Base-by-base conservation (phyloP, 2,113 vertebrate genomes). In the Rallus limicola region DNA sequence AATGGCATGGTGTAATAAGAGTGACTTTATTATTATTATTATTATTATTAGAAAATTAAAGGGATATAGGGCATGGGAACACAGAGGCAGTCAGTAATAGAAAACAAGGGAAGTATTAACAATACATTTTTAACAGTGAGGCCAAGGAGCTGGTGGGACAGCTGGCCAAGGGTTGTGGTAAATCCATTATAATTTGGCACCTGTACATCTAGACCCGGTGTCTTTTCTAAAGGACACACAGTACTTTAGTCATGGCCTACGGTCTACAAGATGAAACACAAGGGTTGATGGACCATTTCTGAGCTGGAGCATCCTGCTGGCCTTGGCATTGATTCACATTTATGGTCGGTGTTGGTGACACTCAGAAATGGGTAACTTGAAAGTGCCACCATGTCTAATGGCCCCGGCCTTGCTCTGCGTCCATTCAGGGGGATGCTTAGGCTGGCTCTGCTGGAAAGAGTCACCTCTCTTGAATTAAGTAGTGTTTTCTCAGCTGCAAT, bases 91-190 rank as follows among this genome's bases (percentile, higher is more conserved):
- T 81, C 71, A 75, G 33, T 26, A 94, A 75, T 56, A 56, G 80
- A 90, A 93, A 93, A n/a, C n/a, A 78, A 86, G 85, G 71, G 55
- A 93, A 86, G 20, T 65, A 69, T 81, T 80, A 83, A 74, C n/a
- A 52, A 15, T 16, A 7, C 40, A 4, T 26, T 92, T 93, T 70
- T 88, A 90, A 52, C 25, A 33, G 69, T 16, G 60, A 86, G 68
- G 38, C 77, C 42, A 85, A 13, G 0, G 5, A 88, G 52, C 28
- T 4, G 2, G n/a, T 52, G 75, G 71, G 88, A 92, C 24, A 63
- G 82, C 75, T 67, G 82, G 90, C 79, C 75, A 88, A 88, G 52
- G 90, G 75, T 64, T 63, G 64, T 65, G 71, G 71, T 67, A 86
- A 94, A 74, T 86, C 69, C 9, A 1, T 19, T 38, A 63, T 53